A percentile compares a stretch with the other conserved stretches of the same genome.
Conservation (phyloP, 2,113 vertebrate species). For the Barbus barbus region DNA sequence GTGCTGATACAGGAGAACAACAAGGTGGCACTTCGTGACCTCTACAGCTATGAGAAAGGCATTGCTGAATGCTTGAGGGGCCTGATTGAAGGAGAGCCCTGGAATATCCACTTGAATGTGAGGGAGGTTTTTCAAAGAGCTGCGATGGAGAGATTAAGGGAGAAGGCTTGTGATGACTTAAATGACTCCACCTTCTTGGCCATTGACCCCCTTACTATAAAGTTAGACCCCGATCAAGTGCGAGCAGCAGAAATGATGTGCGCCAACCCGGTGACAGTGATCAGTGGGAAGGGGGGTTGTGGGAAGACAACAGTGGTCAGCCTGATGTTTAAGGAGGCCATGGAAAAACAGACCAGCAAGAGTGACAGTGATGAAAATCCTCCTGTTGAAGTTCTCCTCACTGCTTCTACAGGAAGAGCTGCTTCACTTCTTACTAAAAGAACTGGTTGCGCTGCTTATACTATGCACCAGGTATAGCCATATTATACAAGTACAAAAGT, state of each 20-base stretch:
- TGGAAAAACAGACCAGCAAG: constrained; percentile 51
- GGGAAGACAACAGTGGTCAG: constrained; percentile 86
- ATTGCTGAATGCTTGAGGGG: constrained; percentile 70
- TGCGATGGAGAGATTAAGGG: neutral
- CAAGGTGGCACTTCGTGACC: constrained; percentile 68
- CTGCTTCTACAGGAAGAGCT: constrained; percentile 83
- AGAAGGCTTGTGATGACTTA: no score
- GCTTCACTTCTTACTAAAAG: constrained; percentile 77
- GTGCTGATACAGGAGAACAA: constrained; percentile 61
- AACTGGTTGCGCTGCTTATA: constrained; percentile 76
- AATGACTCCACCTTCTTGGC: no score
- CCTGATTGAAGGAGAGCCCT: constrained; percentile 63
- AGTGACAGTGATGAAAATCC: neutral
- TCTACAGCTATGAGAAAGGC: constrained; percentile 74
- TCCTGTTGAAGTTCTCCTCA: constrained; percentile 75
- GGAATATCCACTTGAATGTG: constrained; percentile 66
- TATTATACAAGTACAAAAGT: neutral
- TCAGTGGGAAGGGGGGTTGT: constrained; percentile 86
- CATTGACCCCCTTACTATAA: constrained; percentile 5
- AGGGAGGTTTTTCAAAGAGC: constrained; percentile 62
- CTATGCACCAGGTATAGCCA: constrained; percentile 78
- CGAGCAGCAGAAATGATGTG: constrained; percentile 81
- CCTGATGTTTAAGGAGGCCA: constrained; percentile 55
- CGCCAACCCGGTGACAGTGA: constrained; percentile 78
- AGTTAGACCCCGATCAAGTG: constrained; percentile 75